Base-by-base conservation (phyloP, 1,140 invertebrate genomes). In the Bactericera cockerelli region DNA sequence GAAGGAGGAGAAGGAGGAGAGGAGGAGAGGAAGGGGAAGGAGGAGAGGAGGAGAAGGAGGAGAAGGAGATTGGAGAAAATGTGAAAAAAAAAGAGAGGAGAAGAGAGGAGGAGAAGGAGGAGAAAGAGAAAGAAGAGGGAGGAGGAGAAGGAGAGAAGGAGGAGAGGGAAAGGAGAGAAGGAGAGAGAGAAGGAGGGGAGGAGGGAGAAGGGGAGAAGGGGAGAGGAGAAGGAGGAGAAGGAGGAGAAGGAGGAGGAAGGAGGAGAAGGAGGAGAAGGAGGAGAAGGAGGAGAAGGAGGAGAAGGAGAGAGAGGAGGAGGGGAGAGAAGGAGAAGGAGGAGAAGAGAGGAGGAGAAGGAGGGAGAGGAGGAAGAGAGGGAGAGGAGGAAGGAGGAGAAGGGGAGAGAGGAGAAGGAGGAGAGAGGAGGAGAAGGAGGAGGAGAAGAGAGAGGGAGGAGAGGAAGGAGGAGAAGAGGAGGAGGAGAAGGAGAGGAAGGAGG, bases 301-400 rank as follows among this genome's bases (percentile, higher is more conserved):
- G 42, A 10, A 10, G 56, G 13, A 36, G 56, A 13, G 25, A 31
- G 16, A 57, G 24, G 38, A 57, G 28, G 38, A 26, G 14, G n/a
- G 38, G 22, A 57, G 8, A 3, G 25, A 19, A 21, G 26, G 16
- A 21, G 21, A 49, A 54, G 55, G 22, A 10, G 21, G 59, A 57
- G 22, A 57, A 31, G 4, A 33, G 10, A 13, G 24, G 31, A 11
- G 38, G 26, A 39, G 33, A 33, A 39, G 56, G 53, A 42, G 49
- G 31, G 26, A 39, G 59, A 49, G 39, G 38, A 60, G 56, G 24
- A 33, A 42, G 26, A 38, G 56, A 60, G 31, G 39, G 56, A 61
- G 56, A 61, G 56, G 19, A 21, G 10, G 26, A 31, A 28, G 38
- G 55, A 55, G 26, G 25, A 28, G 42, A 24, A 36, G 36, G 25